Evolutionary conservation across 2,888 invertebrate species (phyloP).

Genomic region (Drosophila longiperda): DNA sequence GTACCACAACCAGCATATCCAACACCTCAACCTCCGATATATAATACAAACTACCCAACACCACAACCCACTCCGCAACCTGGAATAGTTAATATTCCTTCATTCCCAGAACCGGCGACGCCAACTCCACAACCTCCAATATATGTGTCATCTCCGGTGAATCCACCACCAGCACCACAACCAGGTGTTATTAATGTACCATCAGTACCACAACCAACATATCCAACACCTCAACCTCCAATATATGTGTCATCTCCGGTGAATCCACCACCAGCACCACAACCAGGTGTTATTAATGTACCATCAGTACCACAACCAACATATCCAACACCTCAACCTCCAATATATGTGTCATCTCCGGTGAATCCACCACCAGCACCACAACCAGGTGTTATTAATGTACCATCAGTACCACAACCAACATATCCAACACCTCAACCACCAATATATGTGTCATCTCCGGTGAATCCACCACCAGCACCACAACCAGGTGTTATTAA

Average conservation of each 20-base stretch:
- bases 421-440: slow-evolving; percentile 21
- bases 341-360: slow-evolving; percentile 26
- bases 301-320: slow-evolving; percentile 40
- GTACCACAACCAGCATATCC: slow-evolving; percentile 61
- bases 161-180: slow-evolving; percentile 10
- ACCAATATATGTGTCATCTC: slow-evolving; percentile 18
- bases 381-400: slow-evolving; percentile 34
- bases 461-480: slow-evolving; percentile 5
- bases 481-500: slow-evolving; percentile 34
- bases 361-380: slow-evolving; percentile 8
- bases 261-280: slow-evolving; percentile 6
- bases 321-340: slow-evolving; percentile 28
- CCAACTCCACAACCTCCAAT: slow-evolving; percentile 24
- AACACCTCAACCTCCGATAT: slow-evolving; percentile 2
- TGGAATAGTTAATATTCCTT: slow-evolving; percentile 43
- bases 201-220: slow-evolving; percentile 33
- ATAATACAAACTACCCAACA: slow-evolving; percentile 54
- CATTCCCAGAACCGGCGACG: slow-evolving; percentile 18
- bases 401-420: slow-evolving; percentile 36
- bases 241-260: slow-evolving; percentile 22
- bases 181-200: slow-evolving; percentile 43
- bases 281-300: slow-evolving; percentile 39
- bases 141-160: slow-evolving; percentile 11
- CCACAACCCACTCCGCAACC: slow-evolving; percentile 9
- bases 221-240: slow-evolving; percentile 32